phyloP scores from a whole-genome alignment of 2,888 invertebrate species.

The Protophormia terraenovae region DNA sequence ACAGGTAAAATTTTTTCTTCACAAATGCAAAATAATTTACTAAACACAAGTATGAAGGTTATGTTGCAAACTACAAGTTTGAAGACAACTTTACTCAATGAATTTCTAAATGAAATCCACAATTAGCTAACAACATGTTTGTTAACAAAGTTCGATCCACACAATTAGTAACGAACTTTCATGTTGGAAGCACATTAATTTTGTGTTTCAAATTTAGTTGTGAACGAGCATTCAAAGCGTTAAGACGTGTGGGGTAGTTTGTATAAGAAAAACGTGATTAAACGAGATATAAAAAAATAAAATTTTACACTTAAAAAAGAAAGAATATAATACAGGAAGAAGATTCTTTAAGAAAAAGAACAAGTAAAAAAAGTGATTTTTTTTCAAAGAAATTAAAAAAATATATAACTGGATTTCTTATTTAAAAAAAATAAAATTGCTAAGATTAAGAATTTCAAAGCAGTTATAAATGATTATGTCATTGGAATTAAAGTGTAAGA shows the following conservation, averaged over 20 bases:
- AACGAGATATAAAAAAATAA: neutral
- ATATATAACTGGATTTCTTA: neutral
- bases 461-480: conserved; percentile 39
- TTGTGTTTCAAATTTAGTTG: conserved; percentile 54
- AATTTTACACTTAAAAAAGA: conserved; percentile 5
- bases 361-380: neutral
- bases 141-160: neutral
- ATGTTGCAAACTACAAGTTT: neutral
- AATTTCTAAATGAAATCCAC: conserved; percentile 29
- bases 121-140: neutral
- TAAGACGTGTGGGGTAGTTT: conserved; percentile 39
- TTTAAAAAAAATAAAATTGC: neutral
- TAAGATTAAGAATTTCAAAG: neutral
- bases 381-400: neutral
- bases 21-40: neutral
- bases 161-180: no score
- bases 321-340: neutral
- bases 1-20: conserved; percentile 7
- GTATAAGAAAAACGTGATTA: neutral
- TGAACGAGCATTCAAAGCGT: conserved; percentile 69
- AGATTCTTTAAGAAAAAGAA: neutral
- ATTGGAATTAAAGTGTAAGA: conserved; percentile 47
- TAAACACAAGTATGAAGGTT: neutral
- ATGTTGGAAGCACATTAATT: conserved; percentile 26
- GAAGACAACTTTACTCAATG: neutral